Evolutionary conservation across 2,113 vertebrate genomes (phyloP), one percentile per base, ranked within the genome.

Genomic region (Coreoperca whiteheadi): DNA sequence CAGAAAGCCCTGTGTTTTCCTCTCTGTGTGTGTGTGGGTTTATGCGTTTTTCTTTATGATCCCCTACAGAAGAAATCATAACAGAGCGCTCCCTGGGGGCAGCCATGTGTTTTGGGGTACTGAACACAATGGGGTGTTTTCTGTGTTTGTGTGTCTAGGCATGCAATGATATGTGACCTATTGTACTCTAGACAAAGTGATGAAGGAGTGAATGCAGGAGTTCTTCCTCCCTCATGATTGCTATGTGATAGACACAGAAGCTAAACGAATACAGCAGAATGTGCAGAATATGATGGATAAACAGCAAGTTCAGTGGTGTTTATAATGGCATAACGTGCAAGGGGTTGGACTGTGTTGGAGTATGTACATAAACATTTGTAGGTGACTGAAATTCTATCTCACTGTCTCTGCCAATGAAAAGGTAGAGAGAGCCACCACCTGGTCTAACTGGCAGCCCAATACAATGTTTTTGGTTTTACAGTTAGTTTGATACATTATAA

Each of bases 41-140:
- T 77, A 70, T 74, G 72, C 20, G 10, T 79, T 56, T 85, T 72
- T 88, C 63, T 89, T 87, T 90, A 84, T 79, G 54, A 76, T 77
- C 60, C 60, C 85, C 78, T 61, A 73, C 79, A 87, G 88, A 67
- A 53, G 88, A 88, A 90, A 92, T 85, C 85, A 88, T 79, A 91
- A 87, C 88, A 88, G 23, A 79, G 76, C 0, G 16, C 80, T 87
- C 69, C 84, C 70, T 30, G 12, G 57, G 83, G 87, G 79, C 83
- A 50, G 77, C 79, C 90, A 89, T 78, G 81, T 91, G 90, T 91
- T 92, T 84, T 68, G 14, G 70, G 80, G 82, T 78, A 87, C 72
- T 86, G 77, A 83, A 81, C 88, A 74, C 86, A 89, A 85, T 63
- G 71, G 86, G 88, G 85, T 67, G 66, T 87, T 87, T 89, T 74